Evolutionary conservation across 2,888 invertebrate species (phyloP), one percentile per base, ranked within the genome.

Genomic region (Nephrocerus scutellatus): DNA sequence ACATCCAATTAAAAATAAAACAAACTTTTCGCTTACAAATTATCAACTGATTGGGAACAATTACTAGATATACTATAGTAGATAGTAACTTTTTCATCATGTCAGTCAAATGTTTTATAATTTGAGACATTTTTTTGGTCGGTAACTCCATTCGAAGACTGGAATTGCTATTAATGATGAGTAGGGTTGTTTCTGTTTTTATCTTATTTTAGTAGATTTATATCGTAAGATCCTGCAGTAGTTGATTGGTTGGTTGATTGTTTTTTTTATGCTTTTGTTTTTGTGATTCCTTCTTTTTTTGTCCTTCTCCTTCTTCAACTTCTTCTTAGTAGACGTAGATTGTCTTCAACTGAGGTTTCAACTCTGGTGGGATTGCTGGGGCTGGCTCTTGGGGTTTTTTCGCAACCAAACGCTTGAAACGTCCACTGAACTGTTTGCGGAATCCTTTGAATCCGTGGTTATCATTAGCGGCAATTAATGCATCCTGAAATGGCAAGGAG

Each of bases 321-420:
- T 20, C 16, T 31, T 3, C 26, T 74, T 75, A 87, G 72, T 87
- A 88, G 66, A 88, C 87, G 70, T 87, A 88, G 63, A 88, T 88
- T 66, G 85, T 82, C 72, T 87, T 87, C 55, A 88, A 76, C 73
- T 88, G 87, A 55, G 86, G 85, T 68, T 84, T 84, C 60, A 87
- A 75, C 72, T 87, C 87, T 42, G 86, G 84, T 56, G 87, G 87
- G 74, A 88, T 86, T 68, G 82, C 80, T 72, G 84, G 84, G 51
- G 80, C 77, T 64, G 85, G 83, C 68, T 82, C 80, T 62, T 80
- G 79, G 50, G 84, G 80, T 74, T 87, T 87, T 76, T 81, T 82
- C 68, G 84, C 84, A 53, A 87, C 85, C 57, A 87, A 74, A 61
- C 86, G 80, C 69, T 84, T 82, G 80, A 86, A 87, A 63, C 83